Evolutionary conservation across 2,113 vertebrate species (phyloP), one percentile per base, ranked within the genome.

Genomic region (Psittacus erithacus): DNA sequence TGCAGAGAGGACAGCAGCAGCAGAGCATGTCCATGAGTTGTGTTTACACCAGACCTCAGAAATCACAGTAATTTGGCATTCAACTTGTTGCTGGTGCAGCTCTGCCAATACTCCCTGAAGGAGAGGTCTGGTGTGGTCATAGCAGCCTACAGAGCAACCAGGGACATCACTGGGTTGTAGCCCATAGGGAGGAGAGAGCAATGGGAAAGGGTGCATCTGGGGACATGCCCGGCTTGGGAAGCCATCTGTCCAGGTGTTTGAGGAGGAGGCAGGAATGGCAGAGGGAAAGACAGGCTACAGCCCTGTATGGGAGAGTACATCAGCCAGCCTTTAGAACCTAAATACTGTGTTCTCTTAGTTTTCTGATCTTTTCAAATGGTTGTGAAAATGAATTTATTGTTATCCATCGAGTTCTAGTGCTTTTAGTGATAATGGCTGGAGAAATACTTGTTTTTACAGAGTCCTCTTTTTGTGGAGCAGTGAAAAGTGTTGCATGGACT

Each of bases 71-170:
- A 23, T 52, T 33, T 49, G 10, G 5, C 49, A 39, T 86, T 27
- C 8, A 68, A 35, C 43, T 14, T 39, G 27, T 60, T 65, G 24
- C 25, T 63, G 50, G 9, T 71, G 28, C 70, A 63, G 60, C 62
- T 55, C 19, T 82, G 47, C 31, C 29, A 17, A 17, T 1, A 1
- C 19, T 80, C 22, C 10, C 23, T 1, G 1, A 15, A 38, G 1
- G 15, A n/a, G 29, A 39, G 11, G 9, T 19, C 35, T 76, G 79
- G 22, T 33, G 50, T 7, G 15, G 28, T 49, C 4, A 7, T 23
- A 50, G 44, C 31, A 50, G 35, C 27, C 60, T 46, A 3, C 22
- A 6, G 60, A 20, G 46, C 52, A 55, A 28, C 24, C 38, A 39
- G 25, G 33, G 7, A 12, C 60, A 53, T n/a, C 17, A 29, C 7